Conservation (phyloP, 2,888 invertebrate genomes). For the Drosophila austrosaltans region DNA sequence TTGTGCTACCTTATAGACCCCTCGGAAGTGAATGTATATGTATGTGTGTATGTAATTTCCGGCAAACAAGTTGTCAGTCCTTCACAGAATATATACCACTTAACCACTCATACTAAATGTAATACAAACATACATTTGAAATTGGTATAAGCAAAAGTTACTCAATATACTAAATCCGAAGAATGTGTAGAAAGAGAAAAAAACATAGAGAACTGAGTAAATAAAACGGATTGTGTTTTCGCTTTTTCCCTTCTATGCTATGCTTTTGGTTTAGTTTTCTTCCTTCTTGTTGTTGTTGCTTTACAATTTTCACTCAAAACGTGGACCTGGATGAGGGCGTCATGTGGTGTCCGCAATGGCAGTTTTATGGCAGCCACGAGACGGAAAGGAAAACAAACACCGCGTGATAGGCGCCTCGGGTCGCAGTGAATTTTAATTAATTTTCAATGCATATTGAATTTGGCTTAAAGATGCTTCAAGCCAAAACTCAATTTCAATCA, state of each 20-base stretch:
- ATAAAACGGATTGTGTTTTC: constrained; percentile 25
- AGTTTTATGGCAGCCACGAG: constrained; percentile 53
- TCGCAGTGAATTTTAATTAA: constrained; percentile 31
- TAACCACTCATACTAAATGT: neutral
- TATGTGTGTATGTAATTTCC: neutral
- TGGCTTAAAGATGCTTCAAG: constrained; percentile 26
- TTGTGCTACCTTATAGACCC: neutral
- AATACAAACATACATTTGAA: constrained; percentile 2
- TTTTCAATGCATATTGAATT: constrained; percentile 16
- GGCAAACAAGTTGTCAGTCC: neutral
- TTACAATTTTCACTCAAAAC: constrained; percentile 46
- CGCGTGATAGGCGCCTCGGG: constrained; percentile 30
- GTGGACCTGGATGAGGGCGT: constrained; percentile 30
- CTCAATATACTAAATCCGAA: constrained; percentile 37
- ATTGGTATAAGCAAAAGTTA: constrained; percentile 29
- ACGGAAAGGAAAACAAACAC: constrained; percentile 34
- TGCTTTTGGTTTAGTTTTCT: constrained; percentile 53
- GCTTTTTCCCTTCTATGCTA: constrained; percentile 29
- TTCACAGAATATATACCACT: neutral
- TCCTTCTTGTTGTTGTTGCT: constrained; percentile 38
- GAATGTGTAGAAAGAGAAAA: constrained; percentile 18
- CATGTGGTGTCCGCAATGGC: constrained; percentile 48
- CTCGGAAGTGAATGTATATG: neutral
- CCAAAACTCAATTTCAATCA: neutral
- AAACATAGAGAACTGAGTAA: constrained; percentile 31